Evolutionary conservation across 2,888 invertebrate species (phyloP).

Genomic region (Clepsis dumicolana): DNA sequence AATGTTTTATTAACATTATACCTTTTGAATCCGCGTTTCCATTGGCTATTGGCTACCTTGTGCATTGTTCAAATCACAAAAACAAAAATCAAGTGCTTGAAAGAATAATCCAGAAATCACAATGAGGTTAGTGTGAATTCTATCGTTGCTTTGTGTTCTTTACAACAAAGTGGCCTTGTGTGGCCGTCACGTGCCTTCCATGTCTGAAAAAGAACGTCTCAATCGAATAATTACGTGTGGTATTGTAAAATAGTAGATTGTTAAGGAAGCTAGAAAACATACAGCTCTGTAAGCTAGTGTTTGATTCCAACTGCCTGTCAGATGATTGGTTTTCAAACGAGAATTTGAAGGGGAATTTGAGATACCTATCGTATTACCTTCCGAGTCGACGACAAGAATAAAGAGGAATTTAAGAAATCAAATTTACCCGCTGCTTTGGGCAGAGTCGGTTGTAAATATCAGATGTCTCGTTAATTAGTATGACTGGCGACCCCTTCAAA

Average conservation of each 20-base stretch:
- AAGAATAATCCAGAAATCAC: constrained; percentile 2
- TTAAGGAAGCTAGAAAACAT: no score
- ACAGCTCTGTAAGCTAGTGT: no score
- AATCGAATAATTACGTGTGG: not conserved
- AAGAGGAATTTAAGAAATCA: not conserved
- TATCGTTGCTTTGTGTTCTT: not conserved
- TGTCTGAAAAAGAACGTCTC: not conserved
- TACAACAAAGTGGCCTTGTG: not conserved
- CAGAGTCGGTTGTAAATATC: not conserved
- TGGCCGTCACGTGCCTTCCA: not conserved
- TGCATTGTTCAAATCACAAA: not conserved
- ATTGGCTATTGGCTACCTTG: not conserved
- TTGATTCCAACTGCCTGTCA: not conserved
- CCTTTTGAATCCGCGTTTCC: not conserved
- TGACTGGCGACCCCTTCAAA: not conserved
- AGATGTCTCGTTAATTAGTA: not conserved
- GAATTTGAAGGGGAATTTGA: not conserved
- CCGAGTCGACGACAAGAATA: not conserved
- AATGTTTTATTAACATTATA: no score
- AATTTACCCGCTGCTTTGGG: not conserved
- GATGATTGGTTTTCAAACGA: constrained; percentile 6
- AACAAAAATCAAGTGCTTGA: not conserved
- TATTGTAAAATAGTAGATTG: no score
- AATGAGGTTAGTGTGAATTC: not conserved
- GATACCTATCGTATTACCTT: constrained; percentile 10